A percentile compares a stretch with the other conserved stretches of the same genome.
These are phyloP conservation scores for Sylvia atricapilla DNA, from an alignment of 2,113 vertebrate species.

Conservation along the genomic window DNA sequence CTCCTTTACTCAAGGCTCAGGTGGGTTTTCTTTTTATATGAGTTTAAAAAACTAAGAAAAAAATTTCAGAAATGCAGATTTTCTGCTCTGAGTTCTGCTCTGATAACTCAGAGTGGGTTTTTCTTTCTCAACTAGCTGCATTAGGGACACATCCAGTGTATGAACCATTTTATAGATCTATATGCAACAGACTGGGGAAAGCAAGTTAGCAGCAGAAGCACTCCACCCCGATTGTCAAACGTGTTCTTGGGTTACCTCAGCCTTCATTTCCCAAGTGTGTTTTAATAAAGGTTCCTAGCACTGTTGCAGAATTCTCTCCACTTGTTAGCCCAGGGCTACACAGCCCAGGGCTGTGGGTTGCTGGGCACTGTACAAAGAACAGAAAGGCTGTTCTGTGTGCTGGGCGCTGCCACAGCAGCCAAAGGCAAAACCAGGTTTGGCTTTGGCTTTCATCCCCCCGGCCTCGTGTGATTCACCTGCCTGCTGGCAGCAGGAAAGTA, in stretches of 20 bases:
- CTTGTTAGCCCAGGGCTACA: fast-evolving
- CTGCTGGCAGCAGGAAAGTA: background rate
- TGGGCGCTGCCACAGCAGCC: background rate
- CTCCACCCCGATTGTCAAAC: fast-evolving
- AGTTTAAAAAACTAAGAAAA: conserved; percentile 42
- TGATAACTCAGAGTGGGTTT: background rate
- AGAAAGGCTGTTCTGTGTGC: background rate
- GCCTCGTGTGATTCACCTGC: background rate
- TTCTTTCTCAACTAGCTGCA: background rate
- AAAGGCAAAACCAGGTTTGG: background rate
- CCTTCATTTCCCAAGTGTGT: background rate
- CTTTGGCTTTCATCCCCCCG: background rate
- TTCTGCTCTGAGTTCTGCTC: background rate
- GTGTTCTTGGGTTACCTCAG: background rate
- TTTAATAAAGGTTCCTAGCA: background rate
- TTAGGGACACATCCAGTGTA: background rate
- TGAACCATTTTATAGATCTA: background rate
- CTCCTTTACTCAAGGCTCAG: background rate
- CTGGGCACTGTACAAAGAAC: background rate
- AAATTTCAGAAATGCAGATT: background rate
- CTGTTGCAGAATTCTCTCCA: background rate
- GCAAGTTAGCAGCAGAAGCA: background rate
- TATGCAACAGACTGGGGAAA: background rate
- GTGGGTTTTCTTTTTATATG: conserved; percentile 29
- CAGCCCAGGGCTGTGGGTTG: background rate